Evolutionary conservation across 1,140 invertebrate genomes (phyloP).

Genomic region (Aphelinus atriplicis): DNA sequence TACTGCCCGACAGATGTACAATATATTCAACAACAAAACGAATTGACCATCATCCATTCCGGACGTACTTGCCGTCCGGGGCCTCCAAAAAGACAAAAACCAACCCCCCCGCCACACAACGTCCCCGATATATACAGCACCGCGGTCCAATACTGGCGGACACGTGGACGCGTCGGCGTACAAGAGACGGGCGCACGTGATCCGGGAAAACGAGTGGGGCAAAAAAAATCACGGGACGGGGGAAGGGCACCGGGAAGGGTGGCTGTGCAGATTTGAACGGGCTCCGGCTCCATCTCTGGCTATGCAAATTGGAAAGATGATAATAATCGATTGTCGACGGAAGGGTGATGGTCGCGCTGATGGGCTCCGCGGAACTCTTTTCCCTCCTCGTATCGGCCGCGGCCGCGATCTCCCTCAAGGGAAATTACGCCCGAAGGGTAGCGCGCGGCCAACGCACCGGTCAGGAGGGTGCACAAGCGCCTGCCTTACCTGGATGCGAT

Average conservation of each 20-base stretch:
- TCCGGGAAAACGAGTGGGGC: slow-evolving; percentile 16
- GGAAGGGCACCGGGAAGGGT: slow-evolving; percentile 31
- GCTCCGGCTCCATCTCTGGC: slow-evolving; percentile 40
- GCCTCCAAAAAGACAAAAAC: slow-evolving; percentile 30
- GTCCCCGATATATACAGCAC: slow-evolving; percentile 2
- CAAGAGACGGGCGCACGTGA: slow-evolving; percentile 18
- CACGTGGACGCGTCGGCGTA: slow-evolving; percentile 9
- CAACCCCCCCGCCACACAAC: slow-evolving; percentile 37
- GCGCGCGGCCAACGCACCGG: no score
- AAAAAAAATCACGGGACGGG: slow-evolving; percentile 6
- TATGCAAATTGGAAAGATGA: slow-evolving; percentile 66
- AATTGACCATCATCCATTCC: no score
- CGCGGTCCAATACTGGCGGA: slow-evolving; percentile 21
- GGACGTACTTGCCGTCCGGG: no score
- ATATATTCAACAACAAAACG: no score
- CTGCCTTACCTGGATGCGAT: no score
- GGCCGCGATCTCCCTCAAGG: slow-evolving; percentile 65
- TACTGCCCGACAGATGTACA: no score
- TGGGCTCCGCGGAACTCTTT: slow-evolving; percentile 50
- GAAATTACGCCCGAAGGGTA: slow-evolving; percentile 57
- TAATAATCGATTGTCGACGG: slow-evolving; percentile 65
- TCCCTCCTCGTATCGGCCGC: slow-evolving; percentile 39
- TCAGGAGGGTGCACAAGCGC: no score
- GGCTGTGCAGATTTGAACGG: slow-evolving; percentile 59
- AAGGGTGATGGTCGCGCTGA: slow-evolving; percentile 61